These are phyloP conservation scores for Penaeus chinensis DNA, from an alignment of 1,140 invertebrate genomes.

Conservation along the genomic window DNA sequence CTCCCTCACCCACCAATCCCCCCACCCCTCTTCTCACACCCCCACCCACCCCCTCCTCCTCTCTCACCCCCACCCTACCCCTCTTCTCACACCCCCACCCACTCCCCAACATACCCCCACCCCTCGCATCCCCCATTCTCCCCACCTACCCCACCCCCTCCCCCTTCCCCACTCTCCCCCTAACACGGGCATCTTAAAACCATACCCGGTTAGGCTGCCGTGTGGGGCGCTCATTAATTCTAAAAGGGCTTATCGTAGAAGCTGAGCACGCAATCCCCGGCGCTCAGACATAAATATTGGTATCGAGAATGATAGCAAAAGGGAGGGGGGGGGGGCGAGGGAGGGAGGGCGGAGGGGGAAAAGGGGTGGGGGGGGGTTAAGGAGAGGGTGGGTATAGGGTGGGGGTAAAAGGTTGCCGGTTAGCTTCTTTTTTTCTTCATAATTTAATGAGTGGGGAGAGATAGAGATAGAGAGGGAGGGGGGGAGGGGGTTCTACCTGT, in stretches of 20 bases:
- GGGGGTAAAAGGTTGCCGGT: too few species aligned
- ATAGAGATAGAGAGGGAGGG: too few species aligned
- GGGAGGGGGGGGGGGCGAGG: too few species aligned
- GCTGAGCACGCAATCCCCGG: conserved; percentile 25
- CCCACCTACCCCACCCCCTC: too few species aligned
- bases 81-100: background rate
- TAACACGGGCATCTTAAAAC: background rate
- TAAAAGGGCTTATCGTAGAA: conserved; percentile 34
- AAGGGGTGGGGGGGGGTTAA: too few species aligned
- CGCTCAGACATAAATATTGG: conserved; percentile 38
- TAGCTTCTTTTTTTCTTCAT: too few species aligned
- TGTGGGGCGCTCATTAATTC: conserved; percentile 47
- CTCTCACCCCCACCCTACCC: background rate
- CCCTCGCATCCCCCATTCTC: background rate
- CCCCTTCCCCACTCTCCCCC: background rate
- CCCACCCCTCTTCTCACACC: background rate
- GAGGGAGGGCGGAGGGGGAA: too few species aligned
- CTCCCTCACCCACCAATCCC: too few species aligned
- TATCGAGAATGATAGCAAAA: background rate
- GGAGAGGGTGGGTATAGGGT: too few species aligned
- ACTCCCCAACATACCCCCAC: background rate
- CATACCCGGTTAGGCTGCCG: conserved; percentile 1
- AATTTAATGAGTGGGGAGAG: too few species aligned
- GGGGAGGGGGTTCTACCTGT: too few species aligned
- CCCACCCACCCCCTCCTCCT: too few species aligned